Conservation (phyloP, 1,140 invertebrate genomes). For the Caerostris darwini region DNA sequence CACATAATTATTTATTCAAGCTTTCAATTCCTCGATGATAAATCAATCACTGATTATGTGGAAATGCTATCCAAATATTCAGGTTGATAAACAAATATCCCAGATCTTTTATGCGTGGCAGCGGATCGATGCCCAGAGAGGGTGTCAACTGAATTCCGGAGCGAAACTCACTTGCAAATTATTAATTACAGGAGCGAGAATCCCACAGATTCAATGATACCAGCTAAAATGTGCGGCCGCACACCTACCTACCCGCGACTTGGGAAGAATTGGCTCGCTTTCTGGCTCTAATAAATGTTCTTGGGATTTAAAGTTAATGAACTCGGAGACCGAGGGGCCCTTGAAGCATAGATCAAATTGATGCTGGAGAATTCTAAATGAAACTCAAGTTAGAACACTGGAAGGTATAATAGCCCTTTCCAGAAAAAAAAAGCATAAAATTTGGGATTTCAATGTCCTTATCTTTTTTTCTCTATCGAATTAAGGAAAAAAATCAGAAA, state of each 20-base stretch:
- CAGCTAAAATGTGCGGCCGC: background rate
- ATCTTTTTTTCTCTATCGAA: background rate
- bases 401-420: background rate
- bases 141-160: background rate
- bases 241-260: background rate
- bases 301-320: constrained; percentile 18
- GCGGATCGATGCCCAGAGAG: background rate
- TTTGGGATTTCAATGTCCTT: background rate
- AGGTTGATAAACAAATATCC: background rate
- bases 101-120: background rate
- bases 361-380: background rate
- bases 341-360: background rate
- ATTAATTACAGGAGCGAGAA: background rate
- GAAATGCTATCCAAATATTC: background rate
- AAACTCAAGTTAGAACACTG: background rate
- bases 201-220: background rate
- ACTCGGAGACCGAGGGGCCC: background rate
- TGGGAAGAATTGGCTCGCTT: background rate
- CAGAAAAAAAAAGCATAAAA: background rate
- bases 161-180: background rate
- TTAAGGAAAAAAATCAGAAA: no score
- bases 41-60: background rate
- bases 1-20: background rate
- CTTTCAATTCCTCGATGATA: background rate
- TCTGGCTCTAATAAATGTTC: background rate